Evolutionary conservation across 2,113 vertebrate species (phyloP).

Genomic region (Xenopus borealis): DNA sequence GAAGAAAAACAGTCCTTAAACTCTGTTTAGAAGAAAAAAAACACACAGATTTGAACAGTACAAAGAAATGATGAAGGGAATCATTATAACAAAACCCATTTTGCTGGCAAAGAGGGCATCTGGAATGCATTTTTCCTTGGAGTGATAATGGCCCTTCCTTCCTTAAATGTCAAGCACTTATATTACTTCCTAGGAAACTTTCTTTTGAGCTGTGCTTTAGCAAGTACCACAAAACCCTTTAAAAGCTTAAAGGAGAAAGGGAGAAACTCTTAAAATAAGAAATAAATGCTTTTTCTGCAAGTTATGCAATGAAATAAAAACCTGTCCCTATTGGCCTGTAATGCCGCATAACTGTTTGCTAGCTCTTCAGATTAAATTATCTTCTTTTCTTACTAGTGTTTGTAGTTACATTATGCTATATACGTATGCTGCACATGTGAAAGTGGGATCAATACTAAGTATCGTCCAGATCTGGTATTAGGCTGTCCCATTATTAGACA

Average conservation of each 20-base stretch:
- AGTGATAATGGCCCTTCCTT: slow-evolving; percentile 47
- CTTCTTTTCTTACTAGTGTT: too few species aligned
- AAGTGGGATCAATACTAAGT: too few species aligned
- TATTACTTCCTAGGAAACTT: slow-evolving; percentile 24
- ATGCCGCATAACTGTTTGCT: too few species aligned
- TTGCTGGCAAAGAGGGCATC: slow-evolving; percentile 45
- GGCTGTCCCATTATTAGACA: too few species aligned
- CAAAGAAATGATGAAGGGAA: slow-evolving; percentile 46
- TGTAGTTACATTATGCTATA: too few species aligned
- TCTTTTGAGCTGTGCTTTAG: neutral
- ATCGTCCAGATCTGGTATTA: too few species aligned
- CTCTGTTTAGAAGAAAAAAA: neutral
- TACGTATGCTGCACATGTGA: too few species aligned
- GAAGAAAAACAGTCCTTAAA: slow-evolving; percentile 1
- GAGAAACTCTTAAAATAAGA: neutral
- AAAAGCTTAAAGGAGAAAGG: slow-evolving; percentile 21
- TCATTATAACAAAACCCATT: slow-evolving; percentile 47
- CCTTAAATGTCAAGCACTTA: slow-evolving; percentile 38
- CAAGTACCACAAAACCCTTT: slow-evolving; percentile 19
- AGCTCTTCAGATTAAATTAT: too few species aligned
- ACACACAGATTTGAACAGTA: slow-evolving; percentile 20
- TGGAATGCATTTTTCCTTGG: slow-evolving; percentile 37
- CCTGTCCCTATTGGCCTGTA: too few species aligned
- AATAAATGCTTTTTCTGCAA: neutral
- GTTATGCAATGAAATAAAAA: neutral